Conservation (phyloP, 2,113 vertebrate genomes). For the Empidonax alnorum region DNA sequence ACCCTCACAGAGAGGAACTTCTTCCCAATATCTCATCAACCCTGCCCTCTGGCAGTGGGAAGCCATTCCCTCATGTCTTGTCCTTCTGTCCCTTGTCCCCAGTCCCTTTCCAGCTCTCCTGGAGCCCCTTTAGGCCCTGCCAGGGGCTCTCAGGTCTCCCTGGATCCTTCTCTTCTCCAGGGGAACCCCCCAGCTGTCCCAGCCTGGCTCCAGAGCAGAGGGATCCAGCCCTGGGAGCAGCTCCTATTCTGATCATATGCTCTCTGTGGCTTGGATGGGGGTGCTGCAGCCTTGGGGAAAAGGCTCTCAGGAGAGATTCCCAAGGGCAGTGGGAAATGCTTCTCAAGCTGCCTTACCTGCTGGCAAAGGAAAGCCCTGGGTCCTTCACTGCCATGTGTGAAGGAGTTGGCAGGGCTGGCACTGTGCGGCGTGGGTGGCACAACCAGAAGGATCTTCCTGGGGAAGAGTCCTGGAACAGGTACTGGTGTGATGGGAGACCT, state of each 20-base stretch:
- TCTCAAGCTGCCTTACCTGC: not conserved
- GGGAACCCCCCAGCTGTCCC: too few species aligned
- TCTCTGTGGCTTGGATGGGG: not conserved
- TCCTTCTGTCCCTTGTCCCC: not conserved
- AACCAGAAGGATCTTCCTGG: not conserved
- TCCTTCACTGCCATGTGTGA: rapidly evolving
- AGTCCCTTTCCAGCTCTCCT: not conserved
- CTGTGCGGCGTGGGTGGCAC: not conserved
- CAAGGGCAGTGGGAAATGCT: not conserved
- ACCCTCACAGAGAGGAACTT: not conserved
- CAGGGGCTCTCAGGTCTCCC: not conserved
- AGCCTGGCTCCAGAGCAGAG: not conserved
- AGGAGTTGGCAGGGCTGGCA: not conserved
- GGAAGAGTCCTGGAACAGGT: too few species aligned
- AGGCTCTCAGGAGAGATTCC: not conserved
- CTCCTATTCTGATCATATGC: rapidly evolving
- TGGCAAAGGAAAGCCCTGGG: not conserved
- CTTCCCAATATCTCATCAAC: not conserved
- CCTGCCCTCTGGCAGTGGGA: not conserved
- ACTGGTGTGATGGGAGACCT: rapidly evolving
- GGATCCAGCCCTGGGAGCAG: rapidly evolving
- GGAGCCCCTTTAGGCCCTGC: not conserved
- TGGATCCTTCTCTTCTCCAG: not conserved
- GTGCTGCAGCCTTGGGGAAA: not conserved
- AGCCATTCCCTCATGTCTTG: not conserved